These are phyloP conservation scores for Rhagonycha lutea DNA, from an alignment of 2,888 invertebrate species.

Conservation along the genomic window DNA sequence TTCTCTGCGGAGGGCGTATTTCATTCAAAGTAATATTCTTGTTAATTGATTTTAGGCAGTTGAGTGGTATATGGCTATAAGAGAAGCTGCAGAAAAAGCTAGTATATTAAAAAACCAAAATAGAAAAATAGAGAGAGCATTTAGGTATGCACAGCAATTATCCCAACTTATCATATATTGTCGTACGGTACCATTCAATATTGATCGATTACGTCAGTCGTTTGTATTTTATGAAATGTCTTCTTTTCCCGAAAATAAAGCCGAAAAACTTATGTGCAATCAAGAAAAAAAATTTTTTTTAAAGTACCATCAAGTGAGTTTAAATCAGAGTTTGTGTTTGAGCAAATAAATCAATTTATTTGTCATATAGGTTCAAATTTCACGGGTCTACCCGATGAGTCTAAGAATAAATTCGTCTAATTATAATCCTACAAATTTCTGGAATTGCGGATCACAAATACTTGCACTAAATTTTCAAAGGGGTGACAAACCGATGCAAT, in stretches of 20 bases:
- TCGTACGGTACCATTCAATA: conserved; percentile 81
- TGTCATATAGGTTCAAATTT: conserved; percentile 70
- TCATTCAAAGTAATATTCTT: background rate
- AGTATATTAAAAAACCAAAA: conserved; percentile 77
- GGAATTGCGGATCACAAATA: conserved; percentile 97
- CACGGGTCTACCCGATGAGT: conserved; percentile 93
- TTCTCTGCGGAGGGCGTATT: no score
- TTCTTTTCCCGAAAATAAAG: conserved; percentile 95
- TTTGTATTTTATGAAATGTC: conserved; percentile 95
- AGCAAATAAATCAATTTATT: background rate
- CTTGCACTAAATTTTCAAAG: conserved; percentile 98
- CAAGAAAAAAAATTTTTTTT: conserved; percentile 76
- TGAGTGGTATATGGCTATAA: conserved; percentile 88
- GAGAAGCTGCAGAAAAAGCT: conserved; percentile 83
- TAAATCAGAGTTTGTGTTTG: background rate
- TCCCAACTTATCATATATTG: conserved; percentile 97
- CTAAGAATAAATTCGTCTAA: conserved; percentile 96
- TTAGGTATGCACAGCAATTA: conserved; percentile 94
- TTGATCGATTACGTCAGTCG: conserved; percentile 70
- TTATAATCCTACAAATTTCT: conserved; percentile 92
- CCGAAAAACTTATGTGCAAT: conserved; percentile 86
- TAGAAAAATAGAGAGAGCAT: conserved; percentile 85
- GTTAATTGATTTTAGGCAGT: conserved; percentile 61
- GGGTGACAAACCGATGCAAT: conserved; percentile 92
- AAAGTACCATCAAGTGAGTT: conserved; percentile 70